Evolutionary conservation across 2,888 invertebrate genomes (phyloP), one percentile per base, ranked within the genome.

Genomic region (Noctua pronuba): DNA sequence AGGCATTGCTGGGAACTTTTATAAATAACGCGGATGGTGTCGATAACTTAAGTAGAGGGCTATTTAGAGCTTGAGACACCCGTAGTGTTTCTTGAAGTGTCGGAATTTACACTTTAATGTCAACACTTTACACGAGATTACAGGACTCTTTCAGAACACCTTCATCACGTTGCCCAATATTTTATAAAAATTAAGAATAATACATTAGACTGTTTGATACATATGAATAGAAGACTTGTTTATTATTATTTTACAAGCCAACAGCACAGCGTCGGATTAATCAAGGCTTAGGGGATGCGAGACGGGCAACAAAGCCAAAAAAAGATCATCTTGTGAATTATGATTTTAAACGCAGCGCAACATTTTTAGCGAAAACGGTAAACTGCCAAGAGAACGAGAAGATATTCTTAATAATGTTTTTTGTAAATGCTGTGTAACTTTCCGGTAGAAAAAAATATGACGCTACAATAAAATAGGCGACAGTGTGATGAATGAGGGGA

Each of bases 401-500:
- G 65, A 84, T 67, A 73, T 79, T 82, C 74, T 77, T 75, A 75
- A 72, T 83, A 83, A 80, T 64, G 73, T 79, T 80, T 83, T 85
- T 72, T 73, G 76, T 80, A 68, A 78, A 88, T 72, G 46, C 69
- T 69, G 82, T 88, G 75, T 86, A 83, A 86, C 82, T 86, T 80
- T 84, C 60, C 71, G 28, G 58, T 73, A 79, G 79, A 83, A 88
- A 89, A 87, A 89, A 86, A 90, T 86, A 84, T 88, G 85, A 87
- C 83, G 79, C 65, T 88, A 88, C 90, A 88, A 92, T 92, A 91
- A 93, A 93, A 93, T 90, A 88, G 89, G 88, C 92, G 92, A 91
- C 90, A 91, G 88, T 89, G 90, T 94, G 93, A 94, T 92, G 92
- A 93, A 94, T 93, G 91, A 90, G 88, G 86, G 87, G 86, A 88